Percentiles rank a stretch among this genome's conserved stretches.
phyloP scores from a whole-genome alignment of 37 sponge, comb jelly and placozoan species.

The Axinella damicornis region DNA sequence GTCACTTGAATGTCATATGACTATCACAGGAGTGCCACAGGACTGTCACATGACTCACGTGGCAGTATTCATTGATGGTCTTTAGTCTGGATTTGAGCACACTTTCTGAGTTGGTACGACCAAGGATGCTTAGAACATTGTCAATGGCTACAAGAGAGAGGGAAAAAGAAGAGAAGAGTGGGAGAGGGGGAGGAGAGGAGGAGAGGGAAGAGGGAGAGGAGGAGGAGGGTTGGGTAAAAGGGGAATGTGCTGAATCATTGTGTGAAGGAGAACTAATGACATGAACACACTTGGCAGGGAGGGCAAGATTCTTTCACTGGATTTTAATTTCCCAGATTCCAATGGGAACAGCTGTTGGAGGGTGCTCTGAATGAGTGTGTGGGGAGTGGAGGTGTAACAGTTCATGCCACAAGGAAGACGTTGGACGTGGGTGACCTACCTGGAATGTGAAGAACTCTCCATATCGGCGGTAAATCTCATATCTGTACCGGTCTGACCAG shows the following conservation, averaged over 20 bases:
- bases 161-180: too few species aligned
- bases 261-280: too few species aligned
- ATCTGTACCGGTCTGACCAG: slow-evolving; percentile 58
- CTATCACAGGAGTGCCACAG: too few species aligned
- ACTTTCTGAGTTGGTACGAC: slow-evolving; percentile 37
- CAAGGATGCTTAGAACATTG: slow-evolving; percentile 54
- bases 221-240: too few species aligned
- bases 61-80: slow-evolving; percentile 66
- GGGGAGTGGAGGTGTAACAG: too few species aligned
- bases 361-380: slow-evolving; percentile 20
- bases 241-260: too few species aligned
- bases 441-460: slow-evolving; percentile 75
- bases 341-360: slow-evolving; percentile 54
- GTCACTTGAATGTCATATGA: too few species aligned
- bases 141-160: slow-evolving; percentile 18
- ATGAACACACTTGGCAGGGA: slow-evolving; percentile 50
- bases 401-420: too few species aligned
- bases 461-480: slow-evolving; percentile 73
- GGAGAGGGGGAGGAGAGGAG: too few species aligned
- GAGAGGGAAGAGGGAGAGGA: too few species aligned
- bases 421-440: slow-evolving; percentile 1
- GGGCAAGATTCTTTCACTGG: slow-evolving; percentile 8
- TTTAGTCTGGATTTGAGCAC: slow-evolving; percentile 50
- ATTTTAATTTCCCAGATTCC: slow-evolving; percentile 51
- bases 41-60: slow-evolving; percentile 19